phyloP scores from a whole-genome alignment of 1,140 invertebrate species.

The Calephelis nemesis region DNA sequence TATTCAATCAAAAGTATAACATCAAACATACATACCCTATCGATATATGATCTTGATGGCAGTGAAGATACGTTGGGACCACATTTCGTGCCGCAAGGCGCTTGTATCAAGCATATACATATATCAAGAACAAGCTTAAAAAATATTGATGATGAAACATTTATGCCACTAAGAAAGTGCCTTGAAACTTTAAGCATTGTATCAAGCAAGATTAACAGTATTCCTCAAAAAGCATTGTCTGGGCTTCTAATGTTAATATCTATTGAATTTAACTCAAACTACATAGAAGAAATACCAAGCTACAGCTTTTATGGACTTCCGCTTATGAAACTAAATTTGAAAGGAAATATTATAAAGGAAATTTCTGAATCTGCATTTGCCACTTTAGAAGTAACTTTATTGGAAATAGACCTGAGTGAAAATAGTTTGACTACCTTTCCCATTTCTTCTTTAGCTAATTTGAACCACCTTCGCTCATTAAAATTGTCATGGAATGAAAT shows the following conservation, averaged over 20 bases:
- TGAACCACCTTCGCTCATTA: conserved; percentile 86
- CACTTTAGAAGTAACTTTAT: conserved; percentile 89
- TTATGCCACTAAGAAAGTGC: conserved; percentile 85
- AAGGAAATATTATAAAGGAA: conserved; percentile 88
- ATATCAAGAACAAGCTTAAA: conserved; percentile 90
- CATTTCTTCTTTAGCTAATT: conserved; percentile 86
- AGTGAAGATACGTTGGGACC: conserved; percentile 67
- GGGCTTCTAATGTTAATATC: conserved; percentile 85
- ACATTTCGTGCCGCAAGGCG: conserved; percentile 77
- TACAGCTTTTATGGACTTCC: conserved; percentile 93
- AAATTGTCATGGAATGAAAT: conserved; percentile 91
- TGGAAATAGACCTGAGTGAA: conserved; percentile 91
- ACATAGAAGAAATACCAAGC: conserved; percentile 89
- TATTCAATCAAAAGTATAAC: conserved; percentile 62
- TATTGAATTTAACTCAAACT: conserved; percentile 92
- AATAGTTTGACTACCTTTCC: conserved; percentile 92
- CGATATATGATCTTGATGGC: conserved; percentile 64
- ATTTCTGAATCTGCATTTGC: conserved; percentile 92
- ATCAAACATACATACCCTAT: conserved; percentile 58
- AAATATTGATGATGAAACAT: conserved; percentile 86
- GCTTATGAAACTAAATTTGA: conserved; percentile 90
- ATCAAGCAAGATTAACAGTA: conserved; percentile 87
- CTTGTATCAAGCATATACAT: conserved; percentile 88
- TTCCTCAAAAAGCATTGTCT: conserved; percentile 90
- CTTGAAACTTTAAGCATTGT: conserved; percentile 90